A percentile compares a stretch with the other conserved stretches of the same genome.
Evolutionary conservation across 2,113 vertebrate species (phyloP).

Genomic region (Pelobates fuscus): DNA sequence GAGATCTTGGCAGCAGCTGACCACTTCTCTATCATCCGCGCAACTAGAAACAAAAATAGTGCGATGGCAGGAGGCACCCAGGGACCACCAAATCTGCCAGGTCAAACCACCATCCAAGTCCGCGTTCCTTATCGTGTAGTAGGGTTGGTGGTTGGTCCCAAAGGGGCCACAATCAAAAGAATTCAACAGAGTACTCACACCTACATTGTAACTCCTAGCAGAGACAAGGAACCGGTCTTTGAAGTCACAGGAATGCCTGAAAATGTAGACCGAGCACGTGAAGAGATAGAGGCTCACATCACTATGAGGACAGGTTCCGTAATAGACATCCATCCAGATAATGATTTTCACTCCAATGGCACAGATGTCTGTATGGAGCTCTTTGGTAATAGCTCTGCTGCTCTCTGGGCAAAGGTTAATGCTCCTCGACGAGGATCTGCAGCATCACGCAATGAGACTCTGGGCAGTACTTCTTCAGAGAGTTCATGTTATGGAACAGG

Average conservation of each 20-base stretch:
- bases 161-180: slow-evolving; percentile 96
- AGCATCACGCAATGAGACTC: slow-evolving; percentile 63
- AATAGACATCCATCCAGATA: slow-evolving; percentile 85
- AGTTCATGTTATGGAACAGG: slow-evolving; percentile 66
- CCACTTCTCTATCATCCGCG: slow-evolving; percentile 96
- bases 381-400: slow-evolving; percentile 64
- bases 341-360: slow-evolving; percentile 96
- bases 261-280: slow-evolving; percentile 90
- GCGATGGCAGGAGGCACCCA: slow-evolving; percentile 71
- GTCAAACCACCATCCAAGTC: slow-evolving; percentile 96
- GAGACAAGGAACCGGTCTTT: slow-evolving; percentile 95
- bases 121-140: slow-evolving; percentile 94
- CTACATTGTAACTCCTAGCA: slow-evolving; percentile 92
- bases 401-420: slow-evolving; percentile 83
- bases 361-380: slow-evolving; percentile 93
- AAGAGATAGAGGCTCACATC: slow-evolving; percentile 98
- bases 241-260: slow-evolving; percentile 97
- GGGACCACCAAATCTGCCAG: slow-evolving; percentile 87
- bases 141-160: slow-evolving; percentile 93
- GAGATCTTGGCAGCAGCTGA: slow-evolving; percentile 94
- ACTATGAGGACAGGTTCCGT: slow-evolving; percentile 92
- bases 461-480: slow-evolving; percentile 66
- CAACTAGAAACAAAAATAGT: slow-evolving; percentile 79
- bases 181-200: slow-evolving; percentile 98
- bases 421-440: slow-evolving; percentile 54